Evolutionary conservation across 2,113 vertebrate species (phyloP), one percentile per base, ranked within the genome.

Genomic region (Sphaerodactylus townsendi): DNA sequence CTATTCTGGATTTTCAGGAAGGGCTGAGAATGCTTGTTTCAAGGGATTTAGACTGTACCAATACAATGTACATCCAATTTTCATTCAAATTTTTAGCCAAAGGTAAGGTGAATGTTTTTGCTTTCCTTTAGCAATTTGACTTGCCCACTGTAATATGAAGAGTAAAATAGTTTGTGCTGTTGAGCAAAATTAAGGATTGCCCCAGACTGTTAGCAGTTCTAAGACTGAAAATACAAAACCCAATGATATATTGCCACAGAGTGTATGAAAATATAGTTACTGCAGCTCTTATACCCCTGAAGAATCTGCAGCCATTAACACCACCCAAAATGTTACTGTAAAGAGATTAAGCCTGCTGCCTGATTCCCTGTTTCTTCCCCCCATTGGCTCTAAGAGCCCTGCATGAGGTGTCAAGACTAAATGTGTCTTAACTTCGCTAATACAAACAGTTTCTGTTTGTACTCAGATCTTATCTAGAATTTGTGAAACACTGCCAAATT

Each of bases 1-100:
- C 0, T 87, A 3, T 92, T 92, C 81, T 95, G 39, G 88, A 41
- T 93, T 95, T 93, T 84, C 93, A 99, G 98, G 98, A 99, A 86
- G 98, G 98, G 66, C 92, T 99, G 59, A 96, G 99, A 82, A 98
- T 99, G 97, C 95, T 99, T 83, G 97, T 99, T 88, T 99, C 98
- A 77, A 96, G 96, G 92, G 98, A 99, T 92, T 94, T 99, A 68
- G 98, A 99, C 90, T 99, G 98, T 86, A 96, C 96, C 41, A 97
- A 96, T 83, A 98, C 97, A 0, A 94, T 99, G 83, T 99, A 99
- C 92, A 98, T 99, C 89, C 99, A 99, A 91, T 99, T 99, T 93
- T 98, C 98, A 77, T 98, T 99, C 86, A 98, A 98, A 93, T 99
- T 99, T 94, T 97, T 99, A 94, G 97, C 98, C 41, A 99, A 99